phyloP scores from a whole-genome alignment of 2,888 invertebrate species.

The Amiota communis region DNA sequence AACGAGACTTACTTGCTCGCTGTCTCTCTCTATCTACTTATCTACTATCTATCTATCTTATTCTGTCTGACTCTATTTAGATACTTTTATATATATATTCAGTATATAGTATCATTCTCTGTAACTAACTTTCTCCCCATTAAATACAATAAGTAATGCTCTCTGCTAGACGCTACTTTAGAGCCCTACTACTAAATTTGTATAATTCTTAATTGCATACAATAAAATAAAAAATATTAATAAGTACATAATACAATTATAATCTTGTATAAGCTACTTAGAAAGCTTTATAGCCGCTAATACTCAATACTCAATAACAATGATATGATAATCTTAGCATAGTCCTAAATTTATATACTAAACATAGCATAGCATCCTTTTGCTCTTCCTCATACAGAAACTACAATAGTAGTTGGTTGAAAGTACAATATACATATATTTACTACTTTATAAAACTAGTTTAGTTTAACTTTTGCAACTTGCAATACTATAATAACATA shows the following conservation, averaged over 20 bases:
- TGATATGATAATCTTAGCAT: conserved; percentile 7
- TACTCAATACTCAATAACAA: background rate
- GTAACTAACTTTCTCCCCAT: background rate
- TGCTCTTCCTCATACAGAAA: no score
- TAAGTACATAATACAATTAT: background rate
- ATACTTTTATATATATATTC: background rate
- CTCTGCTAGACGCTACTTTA: background rate
- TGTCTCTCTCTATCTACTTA: background rate
- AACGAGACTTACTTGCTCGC: conserved; percentile 4
- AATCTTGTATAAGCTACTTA: background rate
- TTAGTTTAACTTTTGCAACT: conserved; percentile 9
- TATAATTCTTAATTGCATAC: background rate
- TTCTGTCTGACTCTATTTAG: background rate
- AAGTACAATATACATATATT: no score
- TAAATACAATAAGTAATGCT: background rate
- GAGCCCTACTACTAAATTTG: no score
- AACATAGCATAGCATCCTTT: no score
- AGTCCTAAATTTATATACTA: background rate
- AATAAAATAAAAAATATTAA: background rate
- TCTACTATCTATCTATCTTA: background rate
- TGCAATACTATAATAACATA: background rate
- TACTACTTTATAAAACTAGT: background rate
- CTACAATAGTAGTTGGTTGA: background rate
- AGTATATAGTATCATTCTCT: background rate
- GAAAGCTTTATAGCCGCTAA: background rate